Percentiles rank a stretch among this genome's conserved stretches.
Conservation (phyloP, 2,888 invertebrate genomes). For the Dicyrtomina minuta region DNA sequence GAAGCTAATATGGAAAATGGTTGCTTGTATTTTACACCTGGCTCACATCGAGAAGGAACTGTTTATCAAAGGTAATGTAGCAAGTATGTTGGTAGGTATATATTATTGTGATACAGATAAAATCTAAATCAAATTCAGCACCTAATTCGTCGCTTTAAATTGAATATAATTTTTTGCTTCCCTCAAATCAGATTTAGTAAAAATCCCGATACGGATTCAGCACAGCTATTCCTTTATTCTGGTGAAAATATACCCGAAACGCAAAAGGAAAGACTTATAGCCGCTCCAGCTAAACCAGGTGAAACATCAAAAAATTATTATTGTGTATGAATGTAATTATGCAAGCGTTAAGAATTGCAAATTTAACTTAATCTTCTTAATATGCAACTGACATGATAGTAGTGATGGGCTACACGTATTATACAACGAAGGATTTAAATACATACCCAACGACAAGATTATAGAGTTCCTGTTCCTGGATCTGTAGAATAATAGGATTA, state of each 20-base stretch:
- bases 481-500: too few species aligned
- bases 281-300: conserved; percentile 85
- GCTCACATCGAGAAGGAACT: conserved; percentile 81
- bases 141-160: too few species aligned
- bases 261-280: conserved; percentile 71
- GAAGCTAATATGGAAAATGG: conserved; percentile 92
- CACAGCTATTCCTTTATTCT: conserved; percentile 67
- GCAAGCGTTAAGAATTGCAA: too few species aligned
- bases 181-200: conserved; percentile 62
- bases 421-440: too few species aligned
- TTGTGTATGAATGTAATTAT: too few species aligned
- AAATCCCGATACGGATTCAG: conserved; percentile 67
- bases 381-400: too few species aligned
- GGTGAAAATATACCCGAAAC: conserved; percentile 63
- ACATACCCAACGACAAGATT: too few species aligned
- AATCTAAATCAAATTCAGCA: neutral
- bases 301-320: conserved; percentile 51
- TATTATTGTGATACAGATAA: neutral
- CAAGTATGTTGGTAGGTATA: neutral
- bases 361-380: too few species aligned
- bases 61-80: conserved; percentile 43
- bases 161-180: too few species aligned
- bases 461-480: too few species aligned
- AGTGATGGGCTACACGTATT: too few species aligned
- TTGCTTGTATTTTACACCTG: conserved; percentile 87